These are phyloP conservation scores for Platorchestia sp. DNA, from an alignment of 1,140 invertebrate species.

Conservation along the genomic window DNA sequence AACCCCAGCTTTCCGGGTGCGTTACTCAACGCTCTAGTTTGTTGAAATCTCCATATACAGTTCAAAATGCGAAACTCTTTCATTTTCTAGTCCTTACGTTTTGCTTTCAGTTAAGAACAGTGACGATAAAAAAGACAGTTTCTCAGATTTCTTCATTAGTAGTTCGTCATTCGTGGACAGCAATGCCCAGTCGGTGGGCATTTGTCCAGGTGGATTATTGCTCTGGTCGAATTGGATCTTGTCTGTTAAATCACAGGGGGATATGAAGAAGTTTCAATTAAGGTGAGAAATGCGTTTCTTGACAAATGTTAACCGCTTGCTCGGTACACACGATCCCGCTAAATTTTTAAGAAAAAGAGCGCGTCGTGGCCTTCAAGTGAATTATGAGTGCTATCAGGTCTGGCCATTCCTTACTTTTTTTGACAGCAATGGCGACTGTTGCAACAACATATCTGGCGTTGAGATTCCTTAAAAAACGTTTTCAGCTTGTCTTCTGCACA, in stretches of 20 bases:
- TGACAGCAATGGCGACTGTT: neutral
- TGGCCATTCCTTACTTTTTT: neutral
- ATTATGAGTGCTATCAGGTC: neutral
- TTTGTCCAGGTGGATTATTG: neutral
- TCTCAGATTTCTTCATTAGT: neutral
- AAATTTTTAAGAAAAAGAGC: neutral
- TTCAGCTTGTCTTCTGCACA: too few relatives aligned
- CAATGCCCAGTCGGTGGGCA: neutral
- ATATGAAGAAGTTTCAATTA: neutral
- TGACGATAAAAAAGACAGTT: neutral
- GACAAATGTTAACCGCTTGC: neutral
- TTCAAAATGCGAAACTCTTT: neutral
- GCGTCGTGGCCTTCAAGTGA: neutral
- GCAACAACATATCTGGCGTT: neutral
- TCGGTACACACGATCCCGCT: neutral
- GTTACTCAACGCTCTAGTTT: neutral
- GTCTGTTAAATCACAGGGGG: neutral
- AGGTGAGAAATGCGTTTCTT: neutral
- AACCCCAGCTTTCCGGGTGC: neutral
- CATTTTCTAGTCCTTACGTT: neutral
- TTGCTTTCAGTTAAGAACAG: too few relatives aligned
- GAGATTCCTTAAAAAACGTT: too few relatives aligned
- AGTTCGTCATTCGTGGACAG: neutral
- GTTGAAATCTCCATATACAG: neutral
- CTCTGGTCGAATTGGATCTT: neutral